Evolutionary conservation across 2,888 invertebrate species (phyloP), one percentile per base, ranked within the genome.

Genomic region (Cephonodes hylas): DNA sequence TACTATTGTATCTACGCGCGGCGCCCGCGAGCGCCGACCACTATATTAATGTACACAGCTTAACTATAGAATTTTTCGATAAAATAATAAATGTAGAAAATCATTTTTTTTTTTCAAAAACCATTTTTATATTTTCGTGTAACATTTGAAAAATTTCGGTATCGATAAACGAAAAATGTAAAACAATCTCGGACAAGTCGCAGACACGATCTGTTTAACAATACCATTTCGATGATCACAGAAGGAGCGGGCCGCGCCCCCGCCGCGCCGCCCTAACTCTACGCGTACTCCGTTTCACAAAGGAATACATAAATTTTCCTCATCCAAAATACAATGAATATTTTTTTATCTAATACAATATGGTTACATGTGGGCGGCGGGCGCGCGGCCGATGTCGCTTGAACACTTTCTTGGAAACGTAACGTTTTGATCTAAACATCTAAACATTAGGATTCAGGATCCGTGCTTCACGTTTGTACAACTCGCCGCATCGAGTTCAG

Each of bases 331-430:
- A 88, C 81, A 76, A 75, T 71, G 71, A 71, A 71, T 76, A 58
- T 42, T 27, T 48, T 38, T 69, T 66, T 71, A 65, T 66, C 76
- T 71, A 76, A 76, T 83, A 81, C 76, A 81, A 75, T 74, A 77
- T 74, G 66, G 65, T 73, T 75, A 64, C 61, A 71, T 67, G 67
- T 71, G 65, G 53, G 31, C 53, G 48, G 15, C 48, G 48, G 25
- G 76, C 67, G 78, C 25, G n/a, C 48, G 48, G 13, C 38, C 48
- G 27, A 27, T 60, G 38, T 46, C 38, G 76, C 78, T 74, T 90
- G 91, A 91, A 91, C 91, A 91, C 91, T 91, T 91, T 84, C 88
- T 85, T 89, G 91, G 91, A 91, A 91, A 91, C 91, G 91, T 87
- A 89, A 85, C 83, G 84, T 88, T 88, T 79, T 42, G 86, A 79